A percentile compares a stretch with the other conserved stretches of the same genome.
These are phyloP conservation scores for Panopea generosa DNA, from an alignment of 2,888 invertebrate genomes.

Conservation along the genomic window DNA sequence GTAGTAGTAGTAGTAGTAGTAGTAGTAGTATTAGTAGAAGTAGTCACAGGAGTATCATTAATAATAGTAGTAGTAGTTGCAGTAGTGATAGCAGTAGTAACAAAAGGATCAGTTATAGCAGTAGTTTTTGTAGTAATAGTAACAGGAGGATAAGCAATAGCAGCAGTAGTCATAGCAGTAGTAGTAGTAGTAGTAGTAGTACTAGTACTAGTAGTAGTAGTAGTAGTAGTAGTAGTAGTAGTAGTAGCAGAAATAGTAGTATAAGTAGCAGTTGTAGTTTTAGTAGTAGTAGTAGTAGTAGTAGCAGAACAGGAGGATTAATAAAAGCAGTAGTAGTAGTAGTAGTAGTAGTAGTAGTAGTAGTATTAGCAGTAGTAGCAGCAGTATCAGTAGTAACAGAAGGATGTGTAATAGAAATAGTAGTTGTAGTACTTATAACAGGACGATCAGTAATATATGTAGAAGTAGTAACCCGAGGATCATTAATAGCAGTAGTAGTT, in stretches of 20 bases:
- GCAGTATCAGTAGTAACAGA: slow-evolving; percentile 15
- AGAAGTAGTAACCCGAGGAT: background rate
- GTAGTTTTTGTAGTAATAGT: background rate
- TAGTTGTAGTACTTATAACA: slow-evolving; percentile 8
- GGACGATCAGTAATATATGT: slow-evolving; percentile 4
- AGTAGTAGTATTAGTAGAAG: slow-evolving; percentile 11
- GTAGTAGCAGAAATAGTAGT: slow-evolving; percentile 11
- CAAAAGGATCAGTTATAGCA: background rate
- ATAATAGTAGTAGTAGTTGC: slow-evolving; percentile 17
- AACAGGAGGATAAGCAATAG: slow-evolving; percentile 12
- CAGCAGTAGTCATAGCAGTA: slow-evolving; percentile 9
- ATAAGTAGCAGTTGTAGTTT: slow-evolving; percentile 4
- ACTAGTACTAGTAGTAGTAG: background rate
- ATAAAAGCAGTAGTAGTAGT: slow-evolving; percentile 14
- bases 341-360: slow-evolving; percentile 17
- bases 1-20: slow-evolving; percentile 19
- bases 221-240: slow-evolving; percentile 12
- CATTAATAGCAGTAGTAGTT: slow-evolving; percentile 14
- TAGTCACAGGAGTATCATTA: slow-evolving; percentile 6
- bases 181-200: slow-evolving; percentile 15
- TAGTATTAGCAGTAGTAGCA: slow-evolving; percentile 14
- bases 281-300: slow-evolving; percentile 17
- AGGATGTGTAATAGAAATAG: slow-evolving; percentile 10
- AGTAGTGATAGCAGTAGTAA: slow-evolving; percentile 11
- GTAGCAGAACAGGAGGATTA: background rate